These are phyloP conservation scores for Pseudeuparius sepicola DNA, from an alignment of 2,888 invertebrate species.

Conservation along the genomic window DNA sequence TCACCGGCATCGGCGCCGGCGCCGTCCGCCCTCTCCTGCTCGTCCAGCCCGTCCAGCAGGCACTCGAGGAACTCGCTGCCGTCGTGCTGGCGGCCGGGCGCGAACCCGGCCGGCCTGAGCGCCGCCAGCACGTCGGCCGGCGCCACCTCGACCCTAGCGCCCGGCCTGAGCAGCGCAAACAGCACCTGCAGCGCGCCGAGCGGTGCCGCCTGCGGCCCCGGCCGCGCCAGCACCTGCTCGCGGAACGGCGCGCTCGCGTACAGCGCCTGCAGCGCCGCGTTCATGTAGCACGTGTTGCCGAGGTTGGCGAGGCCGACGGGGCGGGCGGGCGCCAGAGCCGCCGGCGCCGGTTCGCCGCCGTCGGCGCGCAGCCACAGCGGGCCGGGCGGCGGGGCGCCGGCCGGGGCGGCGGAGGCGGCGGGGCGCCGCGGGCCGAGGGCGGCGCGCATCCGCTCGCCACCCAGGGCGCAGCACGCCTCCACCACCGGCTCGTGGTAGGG, in stretches of 20 bases:
- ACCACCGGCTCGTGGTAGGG: too few relatives aligned
- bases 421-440: too few relatives aligned
- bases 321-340: conserved; percentile 30
- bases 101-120: conserved; percentile 69
- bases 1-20: too few relatives aligned
- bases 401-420: too few relatives aligned
- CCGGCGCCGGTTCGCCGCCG: too few relatives aligned
- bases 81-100: conserved; percentile 71
- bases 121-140: conserved; percentile 62
- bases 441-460: too few relatives aligned
- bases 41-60: conserved; percentile 61
- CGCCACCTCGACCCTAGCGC: conserved; percentile 53
- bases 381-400: too few relatives aligned
- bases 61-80: conserved; percentile 79
- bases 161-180: conserved; percentile 63
- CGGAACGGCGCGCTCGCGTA: conserved; percentile 74
- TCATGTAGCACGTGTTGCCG: conserved; percentile 86
- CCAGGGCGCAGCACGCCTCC: too few relatives aligned
- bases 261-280: conserved; percentile 75
- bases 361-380: too few relatives aligned
- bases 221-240: conserved; percentile 50
- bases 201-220: conserved; percentile 47
- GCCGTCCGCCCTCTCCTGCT: conserved; percentile 59
- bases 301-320: conserved; percentile 72
- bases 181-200: conserved; percentile 56